Conservation (phyloP, 2,888 invertebrate species). For the Altica lythri region DNA sequence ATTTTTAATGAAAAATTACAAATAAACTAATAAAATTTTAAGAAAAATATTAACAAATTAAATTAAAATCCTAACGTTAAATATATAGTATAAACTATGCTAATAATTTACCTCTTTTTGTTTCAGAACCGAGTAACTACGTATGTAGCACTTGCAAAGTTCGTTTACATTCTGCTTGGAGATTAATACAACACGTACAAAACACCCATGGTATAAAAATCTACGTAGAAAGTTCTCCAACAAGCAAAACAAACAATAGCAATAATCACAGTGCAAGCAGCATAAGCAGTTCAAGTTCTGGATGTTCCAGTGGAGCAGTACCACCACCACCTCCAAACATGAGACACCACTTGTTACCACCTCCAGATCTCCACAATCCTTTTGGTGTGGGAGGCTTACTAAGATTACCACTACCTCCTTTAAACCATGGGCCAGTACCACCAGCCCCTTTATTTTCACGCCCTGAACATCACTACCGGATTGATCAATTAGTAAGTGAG, state of each 20-base stretch:
- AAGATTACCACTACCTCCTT: conserved; percentile 75
- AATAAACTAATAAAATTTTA: no score
- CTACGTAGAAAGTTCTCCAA: conserved; percentile 72
- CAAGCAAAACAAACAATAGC: conserved; percentile 59
- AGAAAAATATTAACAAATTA: no score
- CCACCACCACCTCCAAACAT: conserved; percentile 67
- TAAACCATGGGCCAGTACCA: conserved; percentile 72
- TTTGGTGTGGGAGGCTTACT: conserved; percentile 75
- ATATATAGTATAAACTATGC: no score
- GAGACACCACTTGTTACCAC: conserved; percentile 72
- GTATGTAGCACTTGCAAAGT: conserved; percentile 94
- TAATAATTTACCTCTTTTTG: conserved; percentile 44
- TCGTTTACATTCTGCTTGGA: conserved; percentile 92
- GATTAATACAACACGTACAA: conserved; percentile 92
- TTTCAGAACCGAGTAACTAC: conserved; percentile 92
- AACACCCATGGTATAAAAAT: conserved; percentile 92
- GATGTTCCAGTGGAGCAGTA: conserved; percentile 61
- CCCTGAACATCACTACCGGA: conserved; percentile 78
- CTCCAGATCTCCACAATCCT: conserved; percentile 75
- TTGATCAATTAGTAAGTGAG: conserved; percentile 83
- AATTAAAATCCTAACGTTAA: no score
- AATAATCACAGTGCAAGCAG: conserved; percentile 60
- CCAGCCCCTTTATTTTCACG: conserved; percentile 76
- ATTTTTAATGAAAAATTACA: no score
- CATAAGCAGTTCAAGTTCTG: conserved; percentile 60